Conservation (phyloP, 92 coral and sea anemone genomes). For the Diadumene lineata region DNA sequence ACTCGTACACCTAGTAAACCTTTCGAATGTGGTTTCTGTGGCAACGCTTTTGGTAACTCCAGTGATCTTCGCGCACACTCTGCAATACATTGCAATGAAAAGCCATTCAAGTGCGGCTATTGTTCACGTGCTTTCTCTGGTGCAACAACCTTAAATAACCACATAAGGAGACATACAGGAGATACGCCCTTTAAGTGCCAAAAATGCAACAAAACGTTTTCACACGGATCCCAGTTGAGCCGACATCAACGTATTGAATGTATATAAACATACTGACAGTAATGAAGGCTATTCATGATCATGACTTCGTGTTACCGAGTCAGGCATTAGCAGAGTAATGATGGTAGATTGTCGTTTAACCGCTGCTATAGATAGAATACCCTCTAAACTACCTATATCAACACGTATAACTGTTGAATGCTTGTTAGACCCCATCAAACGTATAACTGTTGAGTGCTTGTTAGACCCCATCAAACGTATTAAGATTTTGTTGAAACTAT, state of each 20-base stretch:
- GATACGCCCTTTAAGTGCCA: conserved; percentile 76
- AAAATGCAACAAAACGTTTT: conserved; percentile 73
- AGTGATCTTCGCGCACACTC: conserved; percentile 63
- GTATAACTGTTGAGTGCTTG: too few relatives aligned
- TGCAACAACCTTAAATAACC: conserved; percentile 65
- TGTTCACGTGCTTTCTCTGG: conserved; percentile 69
- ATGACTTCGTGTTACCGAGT: too few relatives aligned
- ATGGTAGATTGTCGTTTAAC: too few relatives aligned
- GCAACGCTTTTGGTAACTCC: conserved; percentile 52
- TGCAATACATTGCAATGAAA: conserved; percentile 60
- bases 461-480: too few relatives aligned
- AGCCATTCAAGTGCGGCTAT: conserved; percentile 75
- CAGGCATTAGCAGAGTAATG: too few relatives aligned
- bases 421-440: too few relatives aligned
- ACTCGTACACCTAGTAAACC: conserved; percentile 52
- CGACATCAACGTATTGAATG: conserved; percentile 64
- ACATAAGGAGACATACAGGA: conserved; percentile 66
- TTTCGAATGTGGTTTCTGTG: conserved; percentile 63
- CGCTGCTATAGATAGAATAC: too few relatives aligned
- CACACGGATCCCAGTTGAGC: conserved; percentile 84
- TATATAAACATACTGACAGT: neutral
- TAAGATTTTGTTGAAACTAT: too few relatives aligned
- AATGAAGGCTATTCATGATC: neutral
- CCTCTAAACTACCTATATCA: too few relatives aligned
- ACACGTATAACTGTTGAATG: too few relatives aligned